Evolutionary conservation across 2,888 invertebrate species (phyloP).

Genomic region (Eulithis testata): DNA sequence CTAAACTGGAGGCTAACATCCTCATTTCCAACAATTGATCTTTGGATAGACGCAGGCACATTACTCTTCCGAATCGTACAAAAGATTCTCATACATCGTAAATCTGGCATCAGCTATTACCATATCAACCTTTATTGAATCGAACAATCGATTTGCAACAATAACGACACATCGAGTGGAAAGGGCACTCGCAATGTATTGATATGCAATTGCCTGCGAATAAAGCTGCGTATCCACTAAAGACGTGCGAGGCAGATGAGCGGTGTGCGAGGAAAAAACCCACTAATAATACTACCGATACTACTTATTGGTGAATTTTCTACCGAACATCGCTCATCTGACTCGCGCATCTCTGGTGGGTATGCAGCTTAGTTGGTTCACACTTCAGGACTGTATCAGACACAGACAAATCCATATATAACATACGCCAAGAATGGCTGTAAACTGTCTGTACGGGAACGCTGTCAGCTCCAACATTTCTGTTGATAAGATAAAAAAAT

Average conservation of each 20-base stretch:
- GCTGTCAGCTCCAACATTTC: no score
- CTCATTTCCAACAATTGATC: conserved; percentile 1
- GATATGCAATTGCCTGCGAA: conserved; percentile 30
- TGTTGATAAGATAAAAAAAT: no score
- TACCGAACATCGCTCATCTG: no score
- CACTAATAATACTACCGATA: no score
- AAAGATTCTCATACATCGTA: conserved; percentile 30
- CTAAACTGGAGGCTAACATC: not conserved
- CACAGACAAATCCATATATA: conserved; percentile 4
- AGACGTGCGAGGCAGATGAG: no score
- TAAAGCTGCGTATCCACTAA: conserved; percentile 10
- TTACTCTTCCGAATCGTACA: conserved; percentile 16
- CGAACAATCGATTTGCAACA: conserved; percentile 47
- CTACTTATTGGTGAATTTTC: no score
- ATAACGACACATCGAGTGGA: conserved; percentile 56
- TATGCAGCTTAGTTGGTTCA: no score
- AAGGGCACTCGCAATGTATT: conserved; percentile 31
- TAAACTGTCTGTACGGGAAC: no score
- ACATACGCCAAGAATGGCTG: no score
- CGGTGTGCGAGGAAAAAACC: no score
- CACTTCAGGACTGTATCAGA: conserved; percentile 14
- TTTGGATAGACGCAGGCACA: not conserved
- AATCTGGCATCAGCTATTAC: conserved; percentile 34
- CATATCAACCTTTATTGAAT: conserved; percentile 43
- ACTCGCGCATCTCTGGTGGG: no score